These are phyloP conservation scores for Catharus bicknelli DNA, from an alignment of 2,113 vertebrate species.

Conservation along the genomic window DNA sequence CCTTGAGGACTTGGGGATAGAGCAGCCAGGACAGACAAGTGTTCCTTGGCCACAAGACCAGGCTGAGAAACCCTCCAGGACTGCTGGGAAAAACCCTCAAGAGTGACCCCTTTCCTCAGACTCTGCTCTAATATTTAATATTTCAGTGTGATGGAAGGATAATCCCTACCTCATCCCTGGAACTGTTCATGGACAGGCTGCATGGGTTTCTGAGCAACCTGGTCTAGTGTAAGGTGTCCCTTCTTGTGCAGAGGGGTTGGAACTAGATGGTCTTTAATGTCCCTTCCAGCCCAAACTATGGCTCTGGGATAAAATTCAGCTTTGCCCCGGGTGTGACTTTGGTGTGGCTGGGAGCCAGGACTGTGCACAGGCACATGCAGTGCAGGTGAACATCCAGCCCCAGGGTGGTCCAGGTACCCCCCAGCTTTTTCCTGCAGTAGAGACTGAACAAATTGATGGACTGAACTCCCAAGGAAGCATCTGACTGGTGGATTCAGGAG, in stretches of 20 bases:
- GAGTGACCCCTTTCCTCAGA: not conserved
- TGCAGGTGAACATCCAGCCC: not conserved
- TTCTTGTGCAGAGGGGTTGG: not conserved
- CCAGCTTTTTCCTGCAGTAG: not conserved
- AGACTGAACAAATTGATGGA: not conserved
- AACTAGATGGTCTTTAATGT: not conserved
- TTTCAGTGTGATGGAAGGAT: not conserved
- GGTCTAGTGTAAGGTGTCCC: not conserved
- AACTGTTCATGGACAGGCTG: not conserved
- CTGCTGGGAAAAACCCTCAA: not conserved
- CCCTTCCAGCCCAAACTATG: not conserved
- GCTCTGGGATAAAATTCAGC: not conserved
- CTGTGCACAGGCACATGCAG: not conserved
- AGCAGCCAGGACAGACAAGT: not conserved
- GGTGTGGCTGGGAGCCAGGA: not conserved
- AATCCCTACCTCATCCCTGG: not conserved
- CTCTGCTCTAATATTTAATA: not conserved
- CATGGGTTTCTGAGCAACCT: not conserved
- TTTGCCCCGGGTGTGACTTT: not conserved
- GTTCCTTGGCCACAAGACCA: not conserved
- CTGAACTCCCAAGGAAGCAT: not conserved
- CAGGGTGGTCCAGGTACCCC: not conserved
- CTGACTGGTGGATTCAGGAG: not conserved
- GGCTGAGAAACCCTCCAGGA: not conserved
- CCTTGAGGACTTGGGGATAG: not conserved